Evolutionary conservation across 2,113 vertebrate genomes (phyloP), one percentile per base, ranked within the genome.

Genomic region (Prolemur simus): DNA sequence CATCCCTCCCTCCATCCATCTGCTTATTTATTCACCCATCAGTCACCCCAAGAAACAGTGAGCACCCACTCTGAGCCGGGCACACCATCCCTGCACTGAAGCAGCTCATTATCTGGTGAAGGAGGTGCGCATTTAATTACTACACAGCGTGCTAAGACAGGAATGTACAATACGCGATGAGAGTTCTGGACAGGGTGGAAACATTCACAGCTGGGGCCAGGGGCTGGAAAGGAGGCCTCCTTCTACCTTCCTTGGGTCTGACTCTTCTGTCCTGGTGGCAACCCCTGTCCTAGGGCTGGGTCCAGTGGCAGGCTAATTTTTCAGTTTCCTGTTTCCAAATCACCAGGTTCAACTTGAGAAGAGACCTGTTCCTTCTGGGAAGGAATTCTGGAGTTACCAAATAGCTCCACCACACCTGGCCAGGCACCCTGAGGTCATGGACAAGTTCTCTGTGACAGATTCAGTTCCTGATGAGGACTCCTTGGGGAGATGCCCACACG

Each of bases 141-240:
- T 37, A 56, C 32, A 45, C 25, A 9, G 17, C 34, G 87, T 66
- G 63, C 87, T 80, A 2, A 64, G 17, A 47, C 56, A 96, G 63
- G 89, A 96, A 98, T 96, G 96, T 95, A 93, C 93, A 85, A 15
- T 73, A 95, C 96, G 93, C 34, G 52, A 69, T 56, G 83, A 85
- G 89, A 42, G 42, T 81, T 83, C 52, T 86, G 58, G 49, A 63
- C 64, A 96, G 76, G 94, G 83, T 76, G 83, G 91, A 69, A n/a
- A 81, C 12, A 25, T 54, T 64, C n/a, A 25, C 25, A 47, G 66
- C 45, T 60, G 66, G 73, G 78, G 60, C 32, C 58, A 74, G 49
- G 42, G 27, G 14, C 56, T 45, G 17, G 47, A 42, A 89, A 56
- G 14, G 74, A 95, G 84, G 69, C 80, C 89, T 85, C 74, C 81